Conservation (phyloP, 2,888 invertebrate species). For the Tiphia femorata region DNA sequence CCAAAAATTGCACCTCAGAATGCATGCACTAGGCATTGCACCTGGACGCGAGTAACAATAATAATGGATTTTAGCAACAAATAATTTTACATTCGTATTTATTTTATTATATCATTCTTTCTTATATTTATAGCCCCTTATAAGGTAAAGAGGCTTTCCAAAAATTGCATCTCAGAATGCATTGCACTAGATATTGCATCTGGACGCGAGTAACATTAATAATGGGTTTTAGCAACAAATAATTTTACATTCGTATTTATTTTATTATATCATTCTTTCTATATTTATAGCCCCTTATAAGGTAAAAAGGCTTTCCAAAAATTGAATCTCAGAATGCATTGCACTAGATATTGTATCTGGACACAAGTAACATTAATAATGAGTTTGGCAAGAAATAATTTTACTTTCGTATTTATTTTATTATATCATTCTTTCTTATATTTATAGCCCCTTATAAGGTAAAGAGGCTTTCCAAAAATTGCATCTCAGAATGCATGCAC, state of each 20-base stretch:
- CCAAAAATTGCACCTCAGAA: constrained; percentile 84
- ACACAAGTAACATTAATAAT: too few relatives aligned
- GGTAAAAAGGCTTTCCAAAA: too few relatives aligned
- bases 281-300: too few relatives aligned
- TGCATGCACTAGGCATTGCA: constrained; percentile 68
- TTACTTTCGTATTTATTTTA: too few relatives aligned
- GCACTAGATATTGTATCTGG: too few relatives aligned
- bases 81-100: too few relatives aligned
- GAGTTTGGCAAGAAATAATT: too few relatives aligned
- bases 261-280: too few relatives aligned
- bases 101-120: neutral
- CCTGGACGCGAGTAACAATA: constrained; percentile 74
- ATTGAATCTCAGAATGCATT: too few relatives aligned
- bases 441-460: constrained; percentile 71
- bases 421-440: neutral
- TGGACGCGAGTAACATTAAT: constrained; percentile 73
- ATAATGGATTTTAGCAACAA: constrained; percentile 83
- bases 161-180: constrained; percentile 82
- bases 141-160: constrained; percentile 81
- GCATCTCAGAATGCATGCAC: constrained; percentile 74
- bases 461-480: constrained; percentile 85
- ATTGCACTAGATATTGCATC: constrained; percentile 68
- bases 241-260: too few relatives aligned
- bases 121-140: constrained; percentile 52
- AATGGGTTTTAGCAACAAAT: too few relatives aligned